These are phyloP conservation scores for Rhabdomys pumilio DNA, from an alignment of 2,797 vertebrate genomes.

Conservation along the genomic window DNA sequence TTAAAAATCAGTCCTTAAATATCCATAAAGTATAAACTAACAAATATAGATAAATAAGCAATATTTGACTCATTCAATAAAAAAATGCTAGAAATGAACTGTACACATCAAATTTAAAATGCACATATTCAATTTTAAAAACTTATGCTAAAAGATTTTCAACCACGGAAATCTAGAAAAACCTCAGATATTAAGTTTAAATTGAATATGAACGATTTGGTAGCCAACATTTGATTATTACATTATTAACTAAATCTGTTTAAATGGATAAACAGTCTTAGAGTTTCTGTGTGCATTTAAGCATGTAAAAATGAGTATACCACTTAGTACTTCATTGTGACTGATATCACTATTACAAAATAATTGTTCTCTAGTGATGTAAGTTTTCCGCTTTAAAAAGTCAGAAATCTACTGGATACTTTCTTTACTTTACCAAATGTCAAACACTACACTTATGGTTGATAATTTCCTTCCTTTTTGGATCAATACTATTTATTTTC, in stretches of 20 bases:
- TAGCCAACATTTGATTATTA: neutral
- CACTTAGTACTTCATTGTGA: neutral
- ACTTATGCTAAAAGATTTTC: neutral
- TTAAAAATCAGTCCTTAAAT: neutral
- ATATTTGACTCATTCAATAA: neutral
- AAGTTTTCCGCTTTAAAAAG: neutral
- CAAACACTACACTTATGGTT: neutral
- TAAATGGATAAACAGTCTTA: neutral
- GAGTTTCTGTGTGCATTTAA: neutral
- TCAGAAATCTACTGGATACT: neutral
- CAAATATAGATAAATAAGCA: neutral
- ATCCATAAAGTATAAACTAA: neutral
- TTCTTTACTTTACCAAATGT: neutral
- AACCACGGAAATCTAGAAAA: neutral
- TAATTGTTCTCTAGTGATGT: neutral
- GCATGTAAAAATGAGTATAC: neutral
- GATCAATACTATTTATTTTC: neutral
- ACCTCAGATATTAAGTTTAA: neutral
- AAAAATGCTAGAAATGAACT: neutral
- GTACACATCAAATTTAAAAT: neutral
- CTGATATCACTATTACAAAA: neutral
- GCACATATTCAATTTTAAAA: neutral
- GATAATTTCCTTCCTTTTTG: neutral
- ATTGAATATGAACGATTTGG: neutral
- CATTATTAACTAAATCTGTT: neutral